Percentiles rank a stretch among this genome's conserved stretches.
These are phyloP conservation scores for Chaetodon auriga DNA, from an alignment of 2,113 vertebrate species.

Conservation along the genomic window DNA sequence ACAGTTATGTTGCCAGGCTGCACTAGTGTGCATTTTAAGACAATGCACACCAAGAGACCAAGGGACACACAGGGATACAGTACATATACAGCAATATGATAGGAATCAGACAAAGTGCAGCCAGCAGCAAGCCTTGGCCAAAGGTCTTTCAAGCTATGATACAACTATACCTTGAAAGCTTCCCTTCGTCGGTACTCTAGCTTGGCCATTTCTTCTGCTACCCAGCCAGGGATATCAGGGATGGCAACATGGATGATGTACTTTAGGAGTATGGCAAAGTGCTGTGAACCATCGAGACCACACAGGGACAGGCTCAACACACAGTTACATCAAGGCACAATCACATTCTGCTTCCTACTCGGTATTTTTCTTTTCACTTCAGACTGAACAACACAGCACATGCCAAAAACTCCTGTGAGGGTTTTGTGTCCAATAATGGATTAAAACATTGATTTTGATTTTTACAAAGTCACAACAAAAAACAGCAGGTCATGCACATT, in stretches of 20 bases:
- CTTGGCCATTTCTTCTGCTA: slow-evolving; percentile 96
- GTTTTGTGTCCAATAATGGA: slow-evolving; percentile 24
- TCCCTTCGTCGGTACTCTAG: slow-evolving; percentile 94
- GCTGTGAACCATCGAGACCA: slow-evolving; percentile 84
- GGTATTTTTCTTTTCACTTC: neutral
- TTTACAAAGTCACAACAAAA: slow-evolving; percentile 26
- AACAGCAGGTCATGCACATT: slow-evolving; percentile 46
- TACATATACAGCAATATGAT: neutral
- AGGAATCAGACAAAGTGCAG: slow-evolving; percentile 28
- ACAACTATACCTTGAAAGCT: slow-evolving; percentile 92
- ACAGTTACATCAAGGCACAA: slow-evolving; percentile 43
- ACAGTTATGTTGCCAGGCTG: slow-evolving; percentile 18
- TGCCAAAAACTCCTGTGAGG: slow-evolving; percentile 27
- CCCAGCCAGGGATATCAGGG: slow-evolving; percentile 94
- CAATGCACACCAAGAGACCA: slow-evolving; percentile 23
- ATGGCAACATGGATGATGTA: slow-evolving; percentile 94
- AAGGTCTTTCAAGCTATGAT: slow-evolving; percentile 78
- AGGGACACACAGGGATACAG: slow-evolving; percentile 29
- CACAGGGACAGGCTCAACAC: slow-evolving; percentile 70
- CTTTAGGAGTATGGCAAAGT: slow-evolving; percentile 94
- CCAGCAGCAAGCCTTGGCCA: slow-evolving; percentile 53
- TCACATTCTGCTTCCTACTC: slow-evolving; percentile 14
- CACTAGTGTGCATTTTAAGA: neutral
- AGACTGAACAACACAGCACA: slow-evolving; percentile 10
- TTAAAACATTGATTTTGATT: neutral